Evolutionary conservation across 2,113 vertebrate species (phyloP), one percentile per base, ranked within the genome.

Genomic region (Macquaria australasica): DNA sequence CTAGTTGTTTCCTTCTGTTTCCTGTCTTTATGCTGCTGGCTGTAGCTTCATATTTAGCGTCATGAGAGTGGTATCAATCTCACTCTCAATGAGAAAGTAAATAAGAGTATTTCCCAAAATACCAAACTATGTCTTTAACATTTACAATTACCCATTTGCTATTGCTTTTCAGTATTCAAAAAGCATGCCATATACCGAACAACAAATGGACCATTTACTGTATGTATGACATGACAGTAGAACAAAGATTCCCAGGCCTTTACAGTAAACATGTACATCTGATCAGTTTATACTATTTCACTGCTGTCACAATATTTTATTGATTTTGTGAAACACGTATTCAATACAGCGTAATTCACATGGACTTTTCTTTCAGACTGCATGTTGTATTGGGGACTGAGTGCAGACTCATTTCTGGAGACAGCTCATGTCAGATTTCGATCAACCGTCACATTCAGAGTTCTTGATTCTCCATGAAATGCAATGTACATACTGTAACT

Each of bases 401-500:
- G 50, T 73, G 50, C 9, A n/a, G 50, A 51, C 50, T 51, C 50
- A 21, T 51, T 66, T 43, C 21, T 71, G 23, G 21, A 51, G 8
- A 60, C 37, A 25, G 48, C 10, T 80, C 21, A 20, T 3, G 15
- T 73, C 48, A 39, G 64, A 50, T 60, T 55, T 72, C 10, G 0
- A 6, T 55, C 15, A 28, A 39, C 53, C 25, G 71, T 60, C 55
- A 59, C 41, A 6, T 71, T 73, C 66, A 67, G 64, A 55, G 66
- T 39, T 82, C 34, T 84, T 37, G 31, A 48, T 58, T 58, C 25
- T 81, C 53, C 63, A 60, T 71, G 66, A 73, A 81, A 62, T 79
- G 50, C 79, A 62, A 76, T 87, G 91, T 93, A 90, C 84, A 84
- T 87, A 85, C 69, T 68, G 81, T 86, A 68, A 80, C 77, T 63